Evolutionary conservation across 2,113 vertebrate species (phyloP), one percentile per base, ranked within the genome.

Genomic region (Chauna torquata): DNA sequence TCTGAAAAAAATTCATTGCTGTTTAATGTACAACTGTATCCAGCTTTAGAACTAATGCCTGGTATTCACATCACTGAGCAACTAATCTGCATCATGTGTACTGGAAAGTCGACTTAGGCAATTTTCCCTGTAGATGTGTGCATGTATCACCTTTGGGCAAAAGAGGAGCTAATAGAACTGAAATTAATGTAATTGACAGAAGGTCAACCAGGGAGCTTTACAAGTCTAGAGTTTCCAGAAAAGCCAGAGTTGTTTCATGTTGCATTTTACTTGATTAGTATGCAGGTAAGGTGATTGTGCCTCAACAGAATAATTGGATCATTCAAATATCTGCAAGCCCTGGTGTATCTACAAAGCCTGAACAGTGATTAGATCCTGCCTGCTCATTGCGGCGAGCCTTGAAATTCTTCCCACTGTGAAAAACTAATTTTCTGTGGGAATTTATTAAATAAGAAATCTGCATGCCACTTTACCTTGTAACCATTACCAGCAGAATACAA

Each of bases 371-470:
- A 98, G 98, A 98, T 98, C 98, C 98, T 98, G 98, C 97, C 97
- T 95, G 97, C 97, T 98, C 98, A 96, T 98, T 95, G 96, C 90
- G 7, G 98, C 98, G 96, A 98, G 98, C 98, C 98, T 98, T 98
- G 98, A 98, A 98, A 98, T 98, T 98, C 97, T 98, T 97, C 98
- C 98, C 98, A 98, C 98, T 98, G 98, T 98, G 98, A 98, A 98
- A 98, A 98, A 98, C 98, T 98, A 98, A 98, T 98, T 98, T 98
- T 98, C 98, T 97, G 98, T 98, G 98, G 98, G 98, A 98, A 98
- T 98, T 98, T 98, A 98, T 98, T 98, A 98, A 98, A 98, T 98
- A 98, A 98, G 98, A 98, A 98, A 98, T 98, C 98, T 98, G 97
- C 98, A 98, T 98, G 98, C 97, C 98, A 98, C 98, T 98, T 98